These are phyloP conservation scores for Siderastrea siderea DNA, from an alignment of 92 coral and sea anemone species.

Conservation along the genomic window DNA sequence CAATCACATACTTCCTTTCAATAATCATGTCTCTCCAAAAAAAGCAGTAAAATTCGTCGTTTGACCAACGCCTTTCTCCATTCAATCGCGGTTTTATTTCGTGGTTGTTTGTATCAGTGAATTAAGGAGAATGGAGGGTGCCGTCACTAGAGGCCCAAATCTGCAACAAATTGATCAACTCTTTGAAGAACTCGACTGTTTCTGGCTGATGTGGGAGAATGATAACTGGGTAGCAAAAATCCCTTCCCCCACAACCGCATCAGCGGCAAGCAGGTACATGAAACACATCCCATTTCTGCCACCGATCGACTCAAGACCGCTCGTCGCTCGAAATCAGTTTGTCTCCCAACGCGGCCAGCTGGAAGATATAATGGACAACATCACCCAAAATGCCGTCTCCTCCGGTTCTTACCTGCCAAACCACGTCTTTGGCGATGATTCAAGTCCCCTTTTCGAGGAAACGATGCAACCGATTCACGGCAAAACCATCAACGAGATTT, in stretches of 20 bases:
- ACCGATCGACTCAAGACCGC: conserved; percentile 9
- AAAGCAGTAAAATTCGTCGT: too few relatives aligned
- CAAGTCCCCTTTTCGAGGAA: background rate
- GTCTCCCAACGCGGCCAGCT: conserved; percentile 1
- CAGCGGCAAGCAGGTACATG: background rate
- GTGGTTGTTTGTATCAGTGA: too few relatives aligned
- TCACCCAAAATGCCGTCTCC: background rate
- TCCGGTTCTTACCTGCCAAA: background rate
- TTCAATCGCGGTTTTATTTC: too few relatives aligned
- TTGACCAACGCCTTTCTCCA: background rate
- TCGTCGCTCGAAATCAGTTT: conserved; percentile 26
- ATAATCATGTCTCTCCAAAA: too few relatives aligned
- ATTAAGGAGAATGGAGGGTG: background rate
- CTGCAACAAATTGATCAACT: background rate
- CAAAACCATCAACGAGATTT: conserved; percentile 7
- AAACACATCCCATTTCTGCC: background rate
- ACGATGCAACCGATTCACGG: conserved; percentile 11
- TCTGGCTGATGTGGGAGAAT: conserved; percentile 30
- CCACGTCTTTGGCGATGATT: background rate
- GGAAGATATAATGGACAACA: background rate
- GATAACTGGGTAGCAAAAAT: background rate
- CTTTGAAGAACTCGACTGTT: conserved; percentile 11
- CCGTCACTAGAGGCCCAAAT: background rate
- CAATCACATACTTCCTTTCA: too few relatives aligned
- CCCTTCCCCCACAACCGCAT: background rate